Evolutionary conservation across 2,113 vertebrate genomes (phyloP).

Genomic region (Accipiter virgatus): DNA sequence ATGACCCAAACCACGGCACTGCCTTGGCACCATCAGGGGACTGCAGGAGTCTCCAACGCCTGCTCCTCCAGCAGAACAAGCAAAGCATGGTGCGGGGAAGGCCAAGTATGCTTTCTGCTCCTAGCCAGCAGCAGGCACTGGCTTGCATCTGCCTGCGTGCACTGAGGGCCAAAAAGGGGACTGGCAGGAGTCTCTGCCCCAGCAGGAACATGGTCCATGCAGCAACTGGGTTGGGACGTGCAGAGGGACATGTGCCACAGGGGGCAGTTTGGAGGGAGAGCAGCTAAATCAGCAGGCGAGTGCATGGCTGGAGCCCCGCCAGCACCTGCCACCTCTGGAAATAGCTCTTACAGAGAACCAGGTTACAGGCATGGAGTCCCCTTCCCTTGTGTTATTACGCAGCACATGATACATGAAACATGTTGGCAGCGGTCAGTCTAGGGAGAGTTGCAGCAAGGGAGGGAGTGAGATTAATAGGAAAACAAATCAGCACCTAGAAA

Average conservation of each 20-base stretch:
- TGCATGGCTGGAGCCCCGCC: background rate
- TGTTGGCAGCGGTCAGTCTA: background rate
- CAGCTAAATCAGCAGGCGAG: background rate
- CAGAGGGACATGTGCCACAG: background rate
- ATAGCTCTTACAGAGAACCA: background rate
- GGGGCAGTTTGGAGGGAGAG: background rate
- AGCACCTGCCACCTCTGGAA: constrained; percentile 58
- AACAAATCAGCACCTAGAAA: constrained; percentile 63
- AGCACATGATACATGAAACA: background rate
- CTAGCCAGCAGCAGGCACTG: background rate
- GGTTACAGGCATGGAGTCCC: background rate
- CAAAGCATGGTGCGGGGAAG: background rate
- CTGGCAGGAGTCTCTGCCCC: background rate
- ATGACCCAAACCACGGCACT: background rate
- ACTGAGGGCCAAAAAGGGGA: background rate
- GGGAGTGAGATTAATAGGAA: constrained; percentile 27
- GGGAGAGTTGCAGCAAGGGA: constrained; percentile 6
- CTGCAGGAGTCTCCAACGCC: background rate
- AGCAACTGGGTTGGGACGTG: background rate
- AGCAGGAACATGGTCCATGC: background rate
- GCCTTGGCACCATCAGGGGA: background rate
- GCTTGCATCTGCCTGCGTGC: background rate
- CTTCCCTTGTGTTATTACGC: background rate
- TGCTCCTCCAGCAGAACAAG: background rate
- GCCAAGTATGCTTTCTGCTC: background rate